phyloP scores from a whole-genome alignment of 2,113 vertebrate species.

The Symphodus melops region DNA sequence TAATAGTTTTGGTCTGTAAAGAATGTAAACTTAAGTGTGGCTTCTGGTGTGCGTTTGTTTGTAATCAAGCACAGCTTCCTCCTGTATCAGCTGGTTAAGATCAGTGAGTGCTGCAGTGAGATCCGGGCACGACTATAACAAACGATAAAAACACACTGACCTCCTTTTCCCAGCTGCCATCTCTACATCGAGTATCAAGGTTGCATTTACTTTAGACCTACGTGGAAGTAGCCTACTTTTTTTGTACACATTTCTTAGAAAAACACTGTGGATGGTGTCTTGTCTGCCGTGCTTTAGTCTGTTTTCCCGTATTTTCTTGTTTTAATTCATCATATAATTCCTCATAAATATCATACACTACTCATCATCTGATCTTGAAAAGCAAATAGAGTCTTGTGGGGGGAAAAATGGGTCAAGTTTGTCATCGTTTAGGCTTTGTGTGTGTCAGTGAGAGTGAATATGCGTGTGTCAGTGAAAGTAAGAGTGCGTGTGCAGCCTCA shows the following conservation, averaged over 20 bases:
- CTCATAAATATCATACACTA: background rate
- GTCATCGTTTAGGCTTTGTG: conserved; percentile 24
- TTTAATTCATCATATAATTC: background rate
- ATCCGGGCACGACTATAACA: conserved; percentile 46
- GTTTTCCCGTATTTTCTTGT: background rate
- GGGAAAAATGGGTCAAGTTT: conserved; percentile 75
- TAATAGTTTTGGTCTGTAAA: background rate
- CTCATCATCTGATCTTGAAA: conserved; percentile 4
- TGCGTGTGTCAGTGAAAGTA: conserved; percentile 2
- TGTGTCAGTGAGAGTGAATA: background rate
- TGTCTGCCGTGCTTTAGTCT: background rate
- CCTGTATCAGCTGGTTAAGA: conserved; percentile 36
- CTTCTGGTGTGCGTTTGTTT: conserved; percentile 2
- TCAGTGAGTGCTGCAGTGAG: conserved; percentile 59
- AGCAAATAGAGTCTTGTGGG: conserved; percentile 13
- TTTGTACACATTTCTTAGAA: background rate
- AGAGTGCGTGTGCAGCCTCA: conserved; percentile 4
- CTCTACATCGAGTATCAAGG: background rate
- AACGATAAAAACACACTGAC: conserved; percentile 66
- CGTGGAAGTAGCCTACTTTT: background rate
- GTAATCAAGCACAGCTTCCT: background rate
- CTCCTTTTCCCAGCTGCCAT: conserved; percentile 51
- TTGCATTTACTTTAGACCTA: background rate
- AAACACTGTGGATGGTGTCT: background rate
- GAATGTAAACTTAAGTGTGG: background rate